Evolutionary conservation across 2,888 invertebrate genomes (phyloP), one percentile per base, ranked within the genome.

Genomic region (Parapristionchus giblindavisi): DNA sequence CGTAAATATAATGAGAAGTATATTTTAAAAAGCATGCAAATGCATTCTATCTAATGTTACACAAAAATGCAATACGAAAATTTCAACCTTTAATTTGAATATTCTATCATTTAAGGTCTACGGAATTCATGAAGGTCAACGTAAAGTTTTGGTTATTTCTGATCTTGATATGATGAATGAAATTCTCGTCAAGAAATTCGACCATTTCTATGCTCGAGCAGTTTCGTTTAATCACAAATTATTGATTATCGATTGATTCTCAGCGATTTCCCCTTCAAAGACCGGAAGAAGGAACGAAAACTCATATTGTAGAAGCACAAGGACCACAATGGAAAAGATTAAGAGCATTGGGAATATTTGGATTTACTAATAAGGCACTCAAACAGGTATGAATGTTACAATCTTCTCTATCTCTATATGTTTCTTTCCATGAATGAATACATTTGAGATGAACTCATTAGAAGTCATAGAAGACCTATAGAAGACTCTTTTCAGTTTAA

Each of bases 311-410:
- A 77, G 84, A 85, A 82, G 89, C 78, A 0, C 83, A 89, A 3
- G 90, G 90, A 11, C 85, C 89, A 24, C 84, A 90, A 32, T 91
- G 91, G 91, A 90, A 91, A 83, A 86, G 90, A n/a, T 88, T 91
- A 21, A 84, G 91, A 36, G 85, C 88, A 17, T 86, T 90, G 8
- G 86, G 90, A 6, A 89, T 89, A 54, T 90, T 91, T 1, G 89
- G 89, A 2, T 91, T 91, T 81, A 89, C 90, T 11, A 86, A 89
- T 8, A 80, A 87, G 8, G 56, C 76, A 36, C 52, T 83, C 66
- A 81, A 77, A 73, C 61, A 78, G 58, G 81, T 81, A 24, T 54
- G 40, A 56, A 43, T 14, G 43, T 17, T 8, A 17, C 43, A 29
- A 8, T 27, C 29, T 56, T 27, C 6, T 3, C 17, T n/a, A n/a